Evolutionary conservation across 2,113 vertebrate species (phyloP), one percentile per base, ranked within the genome.

Genomic region (Mesitornis unicolor): DNA sequence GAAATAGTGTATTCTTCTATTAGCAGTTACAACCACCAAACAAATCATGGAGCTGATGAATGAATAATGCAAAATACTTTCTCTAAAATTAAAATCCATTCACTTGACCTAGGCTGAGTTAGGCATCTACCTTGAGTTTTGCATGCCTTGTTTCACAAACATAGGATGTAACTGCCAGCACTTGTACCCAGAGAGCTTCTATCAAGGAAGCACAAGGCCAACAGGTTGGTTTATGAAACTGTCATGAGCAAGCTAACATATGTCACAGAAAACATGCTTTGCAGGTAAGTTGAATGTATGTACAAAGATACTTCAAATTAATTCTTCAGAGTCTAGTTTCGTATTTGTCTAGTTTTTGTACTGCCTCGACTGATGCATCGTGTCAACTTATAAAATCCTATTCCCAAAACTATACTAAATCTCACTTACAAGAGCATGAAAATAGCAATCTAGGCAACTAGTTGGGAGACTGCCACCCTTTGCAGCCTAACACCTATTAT

Each of bases 291-390:
- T 40, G 15, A 43, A 75, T 33, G 47, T 5, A 43, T 53, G 2
- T 17, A 51, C 83, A 63, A 36, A 6, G 4, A 19, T 65, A n/a
- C 28, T 77, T 68, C 35, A 59, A 43, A 43, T 48, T 48, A 83
- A 35, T 85, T 83, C 8, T 60, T 92, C 42, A 15, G 65, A 86
- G 4, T 43, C 61, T 35, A 45, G 2, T 11, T 59, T 64, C 50
- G 24, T 16, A 24, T 33, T 42, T 1, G 6, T 28, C 33, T 74
- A 7, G 2, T 2, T 87, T 87, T 82, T 42, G 13, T 20, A 45
- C 38, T 54, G 22, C 22, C 26, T 16, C 60, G 38, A 29, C 13
- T 91, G 47, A 71, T n/a, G 14, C 0, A 0, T 50, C 35, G 1
- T 26, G 76, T 76, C 33, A 61, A 14, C 7, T 76, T 60, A 20